Evolutionary conservation across 2,113 vertebrate species (phyloP), one percentile per base, ranked within the genome.

Genomic region (Epinephelus cyanopodus): DNA sequence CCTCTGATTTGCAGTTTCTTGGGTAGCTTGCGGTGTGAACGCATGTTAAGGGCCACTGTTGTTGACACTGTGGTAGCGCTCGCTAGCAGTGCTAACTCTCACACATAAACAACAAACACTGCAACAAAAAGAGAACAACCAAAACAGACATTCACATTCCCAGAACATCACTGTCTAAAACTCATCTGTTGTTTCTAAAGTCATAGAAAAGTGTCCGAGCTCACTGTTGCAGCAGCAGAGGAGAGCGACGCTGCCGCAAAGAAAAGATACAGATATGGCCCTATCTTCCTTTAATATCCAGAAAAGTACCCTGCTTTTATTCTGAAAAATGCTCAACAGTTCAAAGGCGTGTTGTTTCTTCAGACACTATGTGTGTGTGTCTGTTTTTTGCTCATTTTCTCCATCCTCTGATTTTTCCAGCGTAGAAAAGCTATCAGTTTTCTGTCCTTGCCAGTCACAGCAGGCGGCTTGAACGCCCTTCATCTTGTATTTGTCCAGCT

Each of bases 261-360:
- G 75, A 89, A 54, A 77, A 78, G 65, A 72, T 67, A 86, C 90
- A 90, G 68, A 93, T 95, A 96, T 96, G 95, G 95, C 95, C 95
- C 95, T 95, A 90, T 87, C 93, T 95, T 96, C 95, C 95, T 95
- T 93, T 84, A 90, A 82, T 85, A 85, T 92, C 92, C 94, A 95
- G 84, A 95, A 90, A 94, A 94, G 89, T 93, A 94, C 95, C 94
- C 95, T 96, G 95, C 93, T 94, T 92, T 94, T 80, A 92, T 92
- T 87, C 82, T 89, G 90, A 92, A 89, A 93, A 92, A 93, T 86
- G 83, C 79, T 90, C 77, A 83, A 93, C 47, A 92, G 91, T 91
- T 95, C 90, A 92, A 95, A 95, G 91, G 91, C 89, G 78, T 91
- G 90, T 93, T 86, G 79, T 93, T 86, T 91, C 81, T 73, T 68